Evolutionary conservation across 2,888 invertebrate species (phyloP).

Genomic region (Pherbina coryleti): DNA sequence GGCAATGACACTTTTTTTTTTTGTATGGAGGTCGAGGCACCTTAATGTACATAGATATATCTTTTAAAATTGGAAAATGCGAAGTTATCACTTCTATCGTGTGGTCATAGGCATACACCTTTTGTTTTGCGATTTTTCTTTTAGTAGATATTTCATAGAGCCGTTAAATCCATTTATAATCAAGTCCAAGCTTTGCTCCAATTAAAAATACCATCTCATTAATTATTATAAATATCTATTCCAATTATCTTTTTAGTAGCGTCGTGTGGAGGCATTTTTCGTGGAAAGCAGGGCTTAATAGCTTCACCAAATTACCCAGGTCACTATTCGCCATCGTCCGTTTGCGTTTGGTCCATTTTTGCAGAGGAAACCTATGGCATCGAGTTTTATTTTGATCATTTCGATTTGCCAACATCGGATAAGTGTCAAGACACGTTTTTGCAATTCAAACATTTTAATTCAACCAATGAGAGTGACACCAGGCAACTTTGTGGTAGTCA

Average conservation of each 20-base stretch:
- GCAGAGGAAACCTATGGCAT: constrained; percentile 72
- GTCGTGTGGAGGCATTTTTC: constrained; percentile 83
- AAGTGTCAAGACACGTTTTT: constrained; percentile 76
- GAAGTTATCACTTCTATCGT: too few species aligned
- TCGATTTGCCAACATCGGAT: constrained; percentile 67
- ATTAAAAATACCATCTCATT: too few species aligned
- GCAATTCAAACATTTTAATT: constrained; percentile 61
- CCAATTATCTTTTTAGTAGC: constrained; percentile 39
- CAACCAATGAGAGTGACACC: constrained; percentile 70
- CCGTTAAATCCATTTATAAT: too few species aligned
- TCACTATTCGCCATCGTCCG: constrained; percentile 78
- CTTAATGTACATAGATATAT: too few species aligned
- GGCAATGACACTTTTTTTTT: too few species aligned
- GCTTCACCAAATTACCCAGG: constrained; percentile 85
- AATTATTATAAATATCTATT: too few species aligned
- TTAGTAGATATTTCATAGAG: too few species aligned
- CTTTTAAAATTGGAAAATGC: too few species aligned
- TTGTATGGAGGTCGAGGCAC: too few species aligned
- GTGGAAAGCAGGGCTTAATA: constrained; percentile 75
- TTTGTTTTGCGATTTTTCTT: too few species aligned
- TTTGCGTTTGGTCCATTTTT: constrained; percentile 85
- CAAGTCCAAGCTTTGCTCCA: too few species aligned
- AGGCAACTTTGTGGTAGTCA: constrained; percentile 73
- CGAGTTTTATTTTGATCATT: constrained; percentile 47
- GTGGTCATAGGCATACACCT: too few species aligned